phyloP scores from a whole-genome alignment of 2,888 invertebrate species.

The Meta bourneti region DNA sequence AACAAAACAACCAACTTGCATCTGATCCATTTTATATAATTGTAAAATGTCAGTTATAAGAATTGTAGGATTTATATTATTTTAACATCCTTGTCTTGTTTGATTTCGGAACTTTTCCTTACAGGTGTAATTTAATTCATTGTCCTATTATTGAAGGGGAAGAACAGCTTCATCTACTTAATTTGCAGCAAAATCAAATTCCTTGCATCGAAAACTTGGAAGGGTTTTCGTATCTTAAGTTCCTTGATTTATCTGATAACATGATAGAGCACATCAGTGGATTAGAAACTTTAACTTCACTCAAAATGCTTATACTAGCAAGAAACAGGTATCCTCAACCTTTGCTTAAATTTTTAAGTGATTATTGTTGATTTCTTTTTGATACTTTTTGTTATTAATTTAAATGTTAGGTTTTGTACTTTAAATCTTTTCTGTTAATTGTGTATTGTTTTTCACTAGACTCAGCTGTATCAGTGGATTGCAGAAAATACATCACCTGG shows the following conservation, averaged over 20 bases:
- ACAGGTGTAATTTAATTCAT: slow-evolving; percentile 82
- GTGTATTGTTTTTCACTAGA: slow-evolving; percentile 81
- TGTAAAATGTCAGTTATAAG: not conserved
- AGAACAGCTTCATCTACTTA: slow-evolving; percentile 89
- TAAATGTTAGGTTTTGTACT: not conserved
- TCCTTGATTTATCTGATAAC: slow-evolving; percentile 96
- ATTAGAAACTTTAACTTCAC: slow-evolving; percentile 88
- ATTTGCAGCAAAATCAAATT: slow-evolving; percentile 95
- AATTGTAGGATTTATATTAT: not conserved
- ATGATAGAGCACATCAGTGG: slow-evolving; percentile 92
- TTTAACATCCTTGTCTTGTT: not conserved
- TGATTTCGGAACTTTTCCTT: slow-evolving; percentile 10
- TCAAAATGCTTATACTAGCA: slow-evolving; percentile 92
- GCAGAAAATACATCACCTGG: slow-evolving; percentile 87
- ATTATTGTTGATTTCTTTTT: not conserved
- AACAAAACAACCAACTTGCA: too few species aligned
- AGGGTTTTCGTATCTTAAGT: slow-evolving; percentile 89
- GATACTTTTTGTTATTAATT: not conserved
- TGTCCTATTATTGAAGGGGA: slow-evolving; percentile 92
- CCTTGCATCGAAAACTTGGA: slow-evolving; percentile 86
- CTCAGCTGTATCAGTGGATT: slow-evolving; percentile 90
- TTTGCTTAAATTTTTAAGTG: not conserved
- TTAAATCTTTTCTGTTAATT: not conserved
- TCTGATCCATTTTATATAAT: not conserved
- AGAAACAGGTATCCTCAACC: slow-evolving; percentile 88